Percentiles rank a stretch among this genome's conserved stretches.
These are phyloP conservation scores for Phalacrocorax carbo DNA, from an alignment of 2,113 vertebrate species.

Conservation along the genomic window DNA sequence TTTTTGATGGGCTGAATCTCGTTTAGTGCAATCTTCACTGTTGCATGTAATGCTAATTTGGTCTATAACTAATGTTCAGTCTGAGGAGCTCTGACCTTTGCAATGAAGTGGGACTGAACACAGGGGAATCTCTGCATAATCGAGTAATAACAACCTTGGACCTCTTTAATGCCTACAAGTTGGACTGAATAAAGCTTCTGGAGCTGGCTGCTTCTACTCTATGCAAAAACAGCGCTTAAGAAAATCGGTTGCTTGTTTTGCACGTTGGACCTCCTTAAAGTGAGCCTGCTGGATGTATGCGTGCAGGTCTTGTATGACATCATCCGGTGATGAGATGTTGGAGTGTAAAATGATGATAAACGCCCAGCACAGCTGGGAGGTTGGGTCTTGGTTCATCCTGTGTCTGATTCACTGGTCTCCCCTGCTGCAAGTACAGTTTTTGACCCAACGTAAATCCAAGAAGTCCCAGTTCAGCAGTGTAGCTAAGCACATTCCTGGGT, in stretches of 20 bases:
- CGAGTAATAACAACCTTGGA: neutral
- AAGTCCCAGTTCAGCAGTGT: neutral
- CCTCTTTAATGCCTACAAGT: neutral
- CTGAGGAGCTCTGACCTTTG: neutral
- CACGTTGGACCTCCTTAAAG: neutral
- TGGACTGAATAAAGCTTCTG: neutral
- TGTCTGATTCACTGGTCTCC: neutral
- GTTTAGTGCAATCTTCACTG: accelerated
- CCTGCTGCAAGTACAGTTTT: neutral
- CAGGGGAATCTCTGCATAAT: neutral
- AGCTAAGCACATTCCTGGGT: neutral
- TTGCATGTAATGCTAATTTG: neutral
- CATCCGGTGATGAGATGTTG: neutral
- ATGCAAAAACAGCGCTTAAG: neutral
- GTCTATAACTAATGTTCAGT: neutral
- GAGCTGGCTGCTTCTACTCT: neutral
- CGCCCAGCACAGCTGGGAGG: neutral
- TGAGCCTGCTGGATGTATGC: too few relatives aligned
- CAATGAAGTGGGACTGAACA: neutral
- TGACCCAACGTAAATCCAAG: neutral
- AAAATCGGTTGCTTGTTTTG: neutral
- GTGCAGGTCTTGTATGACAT: neutral
- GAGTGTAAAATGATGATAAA: neutral
- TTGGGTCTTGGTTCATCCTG: neutral
- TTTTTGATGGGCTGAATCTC: neutral